These are phyloP conservation scores for Empis stercorea DNA, from an alignment of 2,888 invertebrate genomes.

Conservation along the genomic window DNA sequence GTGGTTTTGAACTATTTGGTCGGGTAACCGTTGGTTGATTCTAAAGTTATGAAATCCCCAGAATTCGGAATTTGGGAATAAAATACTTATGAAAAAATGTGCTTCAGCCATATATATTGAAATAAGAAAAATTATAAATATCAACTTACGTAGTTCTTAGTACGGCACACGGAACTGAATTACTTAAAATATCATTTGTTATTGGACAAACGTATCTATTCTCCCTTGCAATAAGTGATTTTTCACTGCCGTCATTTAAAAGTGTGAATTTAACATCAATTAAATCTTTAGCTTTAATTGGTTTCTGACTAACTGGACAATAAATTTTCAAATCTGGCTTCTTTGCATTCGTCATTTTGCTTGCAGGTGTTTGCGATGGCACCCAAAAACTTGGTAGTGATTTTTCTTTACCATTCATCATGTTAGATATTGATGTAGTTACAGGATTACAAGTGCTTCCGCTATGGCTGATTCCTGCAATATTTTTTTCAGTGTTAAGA, in stretches of 20 bases:
- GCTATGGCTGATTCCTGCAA: slow-evolving; percentile 27
- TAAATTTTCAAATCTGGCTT: slow-evolving; percentile 55
- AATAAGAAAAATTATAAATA: neutral
- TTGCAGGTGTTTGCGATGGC: slow-evolving; percentile 83
- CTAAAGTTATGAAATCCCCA: too few relatives aligned
- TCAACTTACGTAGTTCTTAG: slow-evolving; percentile 66
- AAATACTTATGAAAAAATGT: too few relatives aligned
- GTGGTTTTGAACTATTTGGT: too few relatives aligned
- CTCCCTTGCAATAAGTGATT: slow-evolving; percentile 74
- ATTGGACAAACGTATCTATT: slow-evolving; percentile 96
- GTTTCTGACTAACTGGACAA: slow-evolving; percentile 75
- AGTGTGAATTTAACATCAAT: slow-evolving; percentile 86
- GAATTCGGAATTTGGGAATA: too few relatives aligned
- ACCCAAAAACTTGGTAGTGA: slow-evolving; percentile 93
- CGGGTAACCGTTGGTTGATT: too few relatives aligned
- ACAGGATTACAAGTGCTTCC: neutral
- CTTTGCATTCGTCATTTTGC: slow-evolving; percentile 52
- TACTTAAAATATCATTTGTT: slow-evolving; percentile 88
- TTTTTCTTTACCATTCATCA: slow-evolving; percentile 64
- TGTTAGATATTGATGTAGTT: slow-evolving; percentile 56
- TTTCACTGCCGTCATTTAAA: slow-evolving; percentile 76
- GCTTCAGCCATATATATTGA: too few relatives aligned
- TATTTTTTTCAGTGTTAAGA: slow-evolving; percentile 68
- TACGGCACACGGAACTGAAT: slow-evolving; percentile 89
- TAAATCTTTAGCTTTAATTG: slow-evolving; percentile 82